These are phyloP conservation scores for Nasonia giraulti DNA, from an alignment of 1,140 invertebrate genomes.

Conservation along the genomic window DNA sequence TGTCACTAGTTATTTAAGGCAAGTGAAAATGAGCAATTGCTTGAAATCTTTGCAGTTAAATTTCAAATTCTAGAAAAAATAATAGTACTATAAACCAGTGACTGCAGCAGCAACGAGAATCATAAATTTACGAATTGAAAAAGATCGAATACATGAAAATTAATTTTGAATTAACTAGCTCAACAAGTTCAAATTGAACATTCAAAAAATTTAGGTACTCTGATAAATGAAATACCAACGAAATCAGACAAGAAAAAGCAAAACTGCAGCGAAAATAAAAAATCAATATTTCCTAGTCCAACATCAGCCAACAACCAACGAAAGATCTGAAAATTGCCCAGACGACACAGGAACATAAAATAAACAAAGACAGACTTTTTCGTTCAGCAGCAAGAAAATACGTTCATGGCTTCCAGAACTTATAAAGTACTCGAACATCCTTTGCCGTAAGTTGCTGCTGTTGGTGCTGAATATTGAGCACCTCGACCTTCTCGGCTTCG, in stretches of 20 bases:
- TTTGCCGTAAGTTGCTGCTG: conserved; percentile 57
- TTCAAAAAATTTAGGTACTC: too few relatives aligned
- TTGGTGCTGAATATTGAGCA: conserved; percentile 31
- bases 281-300: not conserved
- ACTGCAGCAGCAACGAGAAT: not conserved
- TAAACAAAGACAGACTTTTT: conserved; percentile 51
- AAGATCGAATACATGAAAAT: too few relatives aligned
- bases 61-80: not conserved
- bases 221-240: too few relatives aligned
- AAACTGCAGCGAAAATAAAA: not conserved
- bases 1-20: too few relatives aligned
- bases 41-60: too few relatives aligned
- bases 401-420: conserved; percentile 65
- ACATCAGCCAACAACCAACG: not conserved
- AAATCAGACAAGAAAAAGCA: not conserved
- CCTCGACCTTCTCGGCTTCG: conserved; percentile 64
- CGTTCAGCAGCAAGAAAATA: not conserved
- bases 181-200: too few relatives aligned
- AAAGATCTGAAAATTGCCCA: conserved; percentile 35
- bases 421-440: conserved; percentile 64
- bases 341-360: conserved; percentile 53
- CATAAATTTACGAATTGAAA: too few relatives aligned
- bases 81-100: not conserved
- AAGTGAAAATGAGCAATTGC: too few relatives aligned
- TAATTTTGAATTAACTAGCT: too few relatives aligned